Base-by-base conservation (phyloP, 2,888 invertebrate genomes). In the Brachyptera putata region DNA sequence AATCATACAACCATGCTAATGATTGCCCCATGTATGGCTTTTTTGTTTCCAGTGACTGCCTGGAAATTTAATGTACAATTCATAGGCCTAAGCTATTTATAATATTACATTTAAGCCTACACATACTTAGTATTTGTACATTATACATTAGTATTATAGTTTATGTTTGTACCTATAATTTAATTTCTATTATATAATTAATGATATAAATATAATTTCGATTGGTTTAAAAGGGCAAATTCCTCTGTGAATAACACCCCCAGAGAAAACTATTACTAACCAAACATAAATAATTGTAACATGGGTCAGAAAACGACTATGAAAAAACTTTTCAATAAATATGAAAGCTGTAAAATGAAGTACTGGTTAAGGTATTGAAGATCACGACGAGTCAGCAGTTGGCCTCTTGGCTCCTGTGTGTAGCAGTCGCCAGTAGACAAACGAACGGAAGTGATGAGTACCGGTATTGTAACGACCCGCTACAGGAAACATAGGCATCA, bases 381-480 rank as follows among this genome's bases (percentile, higher is more conserved):
- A 61, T 61, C 61, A 61, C 53, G 61, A 61, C 24, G 50, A 57
- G 18, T 61, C 50, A 22, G 30, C 49, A 14, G 57, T 49, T 25
- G 36, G 56, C 21, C 43, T 41, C 16, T 57, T 57, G n/a, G 57
- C 25, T 22, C 43, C 60, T 30, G 59, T 36, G 46, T 59, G 60
- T 14, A 61, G 37, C 53, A 61, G 59, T 14, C 37, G 37, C 63
- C 63, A 63, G 48, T 61, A 60, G 43, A 63, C 53, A n/a, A 53
- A 63, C 14, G 63, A 63, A 49, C 49, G 63, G 36, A 58, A 59
- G 46, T 53, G 63, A 21, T 39, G 55, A n/a, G n/a, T n/a, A n/a
- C n/a, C n/a, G n/a, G n/a, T n/a, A n/a, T n/a, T n/a, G n/a, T n/a
- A 55, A 3, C 59, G 62, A n/a, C 41, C 60, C 13, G 50, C 56